Evolutionary conservation across 2,888 invertebrate species (phyloP), one percentile per base, ranked within the genome.

Genomic region (Anorthoa munda): DNA sequence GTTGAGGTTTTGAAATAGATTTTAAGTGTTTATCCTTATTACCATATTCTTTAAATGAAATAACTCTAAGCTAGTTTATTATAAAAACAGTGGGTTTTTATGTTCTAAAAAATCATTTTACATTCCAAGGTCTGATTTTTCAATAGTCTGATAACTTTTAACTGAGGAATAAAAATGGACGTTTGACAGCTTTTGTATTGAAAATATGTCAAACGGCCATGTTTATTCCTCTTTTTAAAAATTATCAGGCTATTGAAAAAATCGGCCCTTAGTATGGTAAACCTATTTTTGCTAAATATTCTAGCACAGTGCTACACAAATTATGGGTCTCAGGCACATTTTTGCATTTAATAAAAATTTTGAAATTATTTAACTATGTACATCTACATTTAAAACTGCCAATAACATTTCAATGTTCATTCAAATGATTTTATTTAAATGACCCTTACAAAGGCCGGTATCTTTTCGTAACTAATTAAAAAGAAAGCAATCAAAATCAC

Each of bases 401-500:
- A 21, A n/a, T 2, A 39, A 18, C 2, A 15, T 73, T 55, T 15
- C 0, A 26, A 4, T 48, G 12, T 73, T n/a, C 3, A 21, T 21
- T 21, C 15, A 0, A 71, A 45, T 0, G n/a, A 15, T n/a, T 5
- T 15, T 15, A n/a, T 1, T 11, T 31, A 4, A 9, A 51, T 51
- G 18, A 17, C 1, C 0, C 0, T 18, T 13, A 26, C 9, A 58
- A 21, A 2, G 17, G 4, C 0, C 59, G 26, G 26, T 26, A n/a
- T 66, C 11, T 31, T 50, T 70, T n/a, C 39, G 9, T 13, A 7
- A 12, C 13, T 48, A 69, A 64, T 73, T 66, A 75, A 70, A 79
- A 74, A 61, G n/a, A 53, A 56, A 71, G 12, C 56, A 53, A 45
- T 18, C 4, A 70, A 72, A 78, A 72, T 83, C 17, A 75, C 18